A percentile compares a stretch with the other conserved stretches of the same genome.
phyloP scores from a whole-genome alignment of 2,888 invertebrate species.

The Sepiola atlantica region DNA sequence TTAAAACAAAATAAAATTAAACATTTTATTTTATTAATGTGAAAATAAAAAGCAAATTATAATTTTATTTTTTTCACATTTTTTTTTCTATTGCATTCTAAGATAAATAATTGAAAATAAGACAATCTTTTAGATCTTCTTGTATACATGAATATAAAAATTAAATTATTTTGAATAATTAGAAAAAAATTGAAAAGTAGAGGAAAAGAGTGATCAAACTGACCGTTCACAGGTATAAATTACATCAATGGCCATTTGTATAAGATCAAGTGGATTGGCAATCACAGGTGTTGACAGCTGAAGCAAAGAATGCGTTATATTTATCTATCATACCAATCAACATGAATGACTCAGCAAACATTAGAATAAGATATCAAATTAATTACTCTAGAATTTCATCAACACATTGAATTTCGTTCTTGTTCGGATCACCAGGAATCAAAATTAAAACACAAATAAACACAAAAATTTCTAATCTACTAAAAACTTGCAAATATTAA shows the following conservation, averaged over 20 bases:
- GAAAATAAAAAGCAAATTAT: too few relatives aligned
- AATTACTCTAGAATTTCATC: neutral
- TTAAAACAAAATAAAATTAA: too few relatives aligned
- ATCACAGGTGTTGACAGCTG: constrained; percentile 68
- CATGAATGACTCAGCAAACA: neutral
- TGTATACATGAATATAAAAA: neutral
- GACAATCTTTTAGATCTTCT: neutral
- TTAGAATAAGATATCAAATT: neutral
- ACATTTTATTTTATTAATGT: too few relatives aligned
- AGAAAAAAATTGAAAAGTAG: neutral
- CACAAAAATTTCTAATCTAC: too few relatives aligned
- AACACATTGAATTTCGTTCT: neutral
- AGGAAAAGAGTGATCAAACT: neutral
- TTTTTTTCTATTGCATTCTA: neutral
- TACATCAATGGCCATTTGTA: constrained; percentile 81
- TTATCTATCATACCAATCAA: neutral
- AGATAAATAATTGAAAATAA: neutral
- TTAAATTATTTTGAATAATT: neutral
- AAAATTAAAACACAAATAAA: neutral
- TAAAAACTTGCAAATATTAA: too few relatives aligned
- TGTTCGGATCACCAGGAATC: neutral
- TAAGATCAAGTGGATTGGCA: constrained; percentile 78
- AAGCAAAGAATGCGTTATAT: constrained; percentile 35
- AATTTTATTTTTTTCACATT: too few relatives aligned
- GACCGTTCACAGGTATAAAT: constrained; percentile 80